These are phyloP conservation scores for Linnaemya tessellans DNA, from an alignment of 2,888 invertebrate genomes.

Conservation along the genomic window DNA sequence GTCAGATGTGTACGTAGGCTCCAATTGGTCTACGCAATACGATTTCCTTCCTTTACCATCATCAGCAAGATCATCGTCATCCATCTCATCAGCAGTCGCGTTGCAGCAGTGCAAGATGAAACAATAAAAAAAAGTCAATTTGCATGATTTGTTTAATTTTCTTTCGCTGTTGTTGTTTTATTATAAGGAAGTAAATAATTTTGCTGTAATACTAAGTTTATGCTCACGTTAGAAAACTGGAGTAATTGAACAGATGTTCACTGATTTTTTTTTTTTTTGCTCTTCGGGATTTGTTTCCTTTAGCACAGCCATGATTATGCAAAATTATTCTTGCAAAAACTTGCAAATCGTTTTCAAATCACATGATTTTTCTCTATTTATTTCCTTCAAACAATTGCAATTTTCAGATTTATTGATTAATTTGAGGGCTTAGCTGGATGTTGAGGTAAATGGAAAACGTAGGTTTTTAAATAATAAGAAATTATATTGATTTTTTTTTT, in stretches of 20 bases:
- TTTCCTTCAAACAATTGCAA: conserved; percentile 17
- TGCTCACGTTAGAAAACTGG: conserved; percentile 17
- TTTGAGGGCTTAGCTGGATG: conserved; percentile 11
- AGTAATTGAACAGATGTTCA: conserved; percentile 71
- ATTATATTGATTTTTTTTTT: neutral
- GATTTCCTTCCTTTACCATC: conserved; percentile 51
- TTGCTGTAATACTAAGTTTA: conserved; percentile 26
- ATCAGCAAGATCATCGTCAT: conserved; percentile 23
- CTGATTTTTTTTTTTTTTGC: conserved; percentile 27
- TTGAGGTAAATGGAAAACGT: conserved; percentile 2
- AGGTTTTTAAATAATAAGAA: conserved; percentile 17
- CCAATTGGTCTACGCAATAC: conserved; percentile 66
- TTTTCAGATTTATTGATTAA: conserved; percentile 50
- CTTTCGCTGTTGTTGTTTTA: neutral
- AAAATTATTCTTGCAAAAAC: conserved; percentile 65
- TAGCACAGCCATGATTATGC: conserved; percentile 65
- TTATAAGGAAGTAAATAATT: conserved; percentile 65
- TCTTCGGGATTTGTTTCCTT: conserved; percentile 51
- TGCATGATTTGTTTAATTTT: conserved; percentile 49
- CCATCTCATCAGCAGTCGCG: neutral
- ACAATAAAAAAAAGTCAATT: conserved; percentile 29
- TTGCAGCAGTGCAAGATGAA: neutral
- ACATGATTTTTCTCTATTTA: conserved; percentile 45
- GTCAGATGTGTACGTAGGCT: conserved; percentile 58
- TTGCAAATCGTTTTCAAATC: conserved; percentile 54